These are phyloP conservation scores for Oryzias dopingdopingensis DNA, from an alignment of 2,797 vertebrate genomes.

Conservation along the genomic window DNA sequence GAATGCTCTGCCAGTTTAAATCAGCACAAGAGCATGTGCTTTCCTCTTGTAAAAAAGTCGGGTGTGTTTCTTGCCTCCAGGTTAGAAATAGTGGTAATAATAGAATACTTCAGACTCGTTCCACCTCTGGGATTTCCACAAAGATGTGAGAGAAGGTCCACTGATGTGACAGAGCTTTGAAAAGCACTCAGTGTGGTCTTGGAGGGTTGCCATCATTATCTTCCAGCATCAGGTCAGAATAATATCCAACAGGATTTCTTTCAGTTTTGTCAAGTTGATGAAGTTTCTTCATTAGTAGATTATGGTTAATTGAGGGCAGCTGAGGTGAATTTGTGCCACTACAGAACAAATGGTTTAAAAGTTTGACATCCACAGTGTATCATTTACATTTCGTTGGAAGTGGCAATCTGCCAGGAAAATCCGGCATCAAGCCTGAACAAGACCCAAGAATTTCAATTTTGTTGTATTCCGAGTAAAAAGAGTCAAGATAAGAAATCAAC, in stretches of 20 bases:
- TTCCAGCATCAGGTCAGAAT: constrained; percentile 26
- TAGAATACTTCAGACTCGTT: constrained; percentile 47
- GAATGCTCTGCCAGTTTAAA: constrained; percentile 48
- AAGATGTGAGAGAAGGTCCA: constrained; percentile 46
- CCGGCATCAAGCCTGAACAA: too few species aligned
- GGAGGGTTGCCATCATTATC: constrained; percentile 24
- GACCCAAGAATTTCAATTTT: too few species aligned
- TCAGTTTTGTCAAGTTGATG: constrained; percentile 12
- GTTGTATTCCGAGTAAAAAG: too few species aligned
- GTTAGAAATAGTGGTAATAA: constrained; percentile 50
- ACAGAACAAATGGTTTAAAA: too few species aligned
- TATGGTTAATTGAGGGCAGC: too few species aligned
- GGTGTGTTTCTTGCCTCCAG: constrained; percentile 60
- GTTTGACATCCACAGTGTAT: too few species aligned
- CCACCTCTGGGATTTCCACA: constrained; percentile 71
- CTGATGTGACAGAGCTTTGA: constrained; percentile 67
- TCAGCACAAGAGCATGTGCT: constrained; percentile 59
- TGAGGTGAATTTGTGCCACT: too few species aligned
- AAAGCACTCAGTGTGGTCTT: constrained; percentile 60
- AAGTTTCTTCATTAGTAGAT: background rate
- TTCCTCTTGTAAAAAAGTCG: constrained; percentile 65
- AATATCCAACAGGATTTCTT: constrained; percentile 7
- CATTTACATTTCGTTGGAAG: too few species aligned
- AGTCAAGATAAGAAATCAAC: constrained; percentile 6
- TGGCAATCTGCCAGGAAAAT: too few species aligned